Evolutionary conservation across 64 coral and sea anemone genomes (phyloP), one percentile per base, ranked within the genome.

Genomic region (Exaiptasia diaphana): DNA sequence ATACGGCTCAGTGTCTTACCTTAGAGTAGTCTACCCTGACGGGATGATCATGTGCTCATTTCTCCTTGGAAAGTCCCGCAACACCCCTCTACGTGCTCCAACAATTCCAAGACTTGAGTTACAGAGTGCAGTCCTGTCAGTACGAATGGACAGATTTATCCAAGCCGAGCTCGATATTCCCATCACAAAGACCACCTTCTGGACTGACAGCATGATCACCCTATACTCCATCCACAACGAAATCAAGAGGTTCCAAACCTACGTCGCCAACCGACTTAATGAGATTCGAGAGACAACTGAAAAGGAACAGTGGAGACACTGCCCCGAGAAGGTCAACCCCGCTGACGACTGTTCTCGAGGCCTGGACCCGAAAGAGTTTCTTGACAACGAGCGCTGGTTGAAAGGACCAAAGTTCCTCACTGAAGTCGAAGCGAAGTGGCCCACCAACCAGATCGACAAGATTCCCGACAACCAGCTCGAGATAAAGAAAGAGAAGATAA

Each of bases 251-350:
- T 79, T 61, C 38, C 26, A 79, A 21, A 79, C 76, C 3, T 57
- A 37, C 21, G 31, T 78, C 1, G 75, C 75, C 3, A 60, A 78
- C 46, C 14, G 75, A 42, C 4, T 79, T 6, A 53, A 0, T 13
- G 79, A 82, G 25, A 82, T 82, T 7, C 25, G 62, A 8, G 61
- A 82, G 6, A 18, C 43, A 3, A 68, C 79, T 4, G 0, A 3
- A 14, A 12, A 25, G 1, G 3, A 69, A 4, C 79, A 82, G 20
- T 82, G 62, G 79, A 31, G 79, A 38, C 79, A 82, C 11, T 82
- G 65, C 46, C 65, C 80, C 1, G 65, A 46, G 0, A 72, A 71
- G 2, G 27, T 71, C 0, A 72, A 83, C n/a, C 80, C 65, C 14
- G 44, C 45, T 0, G 80, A 83, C 32, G 64, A 71, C n/a, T n/a